These are phyloP conservation scores for Cheiracanthium punctorium DNA, from an alignment of 2,888 invertebrate species.

Conservation along the genomic window DNA sequence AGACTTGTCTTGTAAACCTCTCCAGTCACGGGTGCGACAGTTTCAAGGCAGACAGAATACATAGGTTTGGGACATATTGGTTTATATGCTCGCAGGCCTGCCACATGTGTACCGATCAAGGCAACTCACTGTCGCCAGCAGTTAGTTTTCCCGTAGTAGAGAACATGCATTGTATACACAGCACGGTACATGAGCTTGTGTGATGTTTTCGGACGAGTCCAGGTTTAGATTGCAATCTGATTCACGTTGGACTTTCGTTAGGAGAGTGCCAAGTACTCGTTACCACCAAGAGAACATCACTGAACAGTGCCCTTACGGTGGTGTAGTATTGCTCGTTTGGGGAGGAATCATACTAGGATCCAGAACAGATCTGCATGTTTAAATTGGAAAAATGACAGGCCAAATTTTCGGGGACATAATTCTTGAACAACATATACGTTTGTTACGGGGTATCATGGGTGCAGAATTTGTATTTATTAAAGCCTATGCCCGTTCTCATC, in stretches of 20 bases:
- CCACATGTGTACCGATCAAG: constrained; percentile 1
- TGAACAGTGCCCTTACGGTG: neutral
- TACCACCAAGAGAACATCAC: too few relatives aligned
- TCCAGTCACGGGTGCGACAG: too few relatives aligned
- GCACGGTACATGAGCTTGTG: too few relatives aligned
- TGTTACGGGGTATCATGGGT: too few relatives aligned
- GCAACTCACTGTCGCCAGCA: constrained; percentile 15
- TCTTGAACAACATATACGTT: too few relatives aligned
- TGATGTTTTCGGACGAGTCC: neutral
- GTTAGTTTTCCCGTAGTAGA: neutral
- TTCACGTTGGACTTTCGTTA: neutral
- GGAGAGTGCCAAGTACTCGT: neutral
- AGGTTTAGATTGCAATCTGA: neutral
- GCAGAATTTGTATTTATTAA: neutral
- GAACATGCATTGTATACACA: neutral
- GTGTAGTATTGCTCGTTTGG: constrained; percentile 8
- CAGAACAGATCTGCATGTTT: constrained; percentile 9
- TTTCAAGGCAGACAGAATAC: constrained; percentile 16
- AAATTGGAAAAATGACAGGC: constrained; percentile 5
- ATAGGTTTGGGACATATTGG: constrained; percentile 11
- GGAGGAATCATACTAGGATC: constrained; percentile 9
- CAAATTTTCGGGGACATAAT: constrained; percentile 13
- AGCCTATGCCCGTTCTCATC: neutral
- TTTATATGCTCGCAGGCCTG: too few relatives aligned
- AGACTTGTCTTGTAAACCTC: constrained; percentile 21